A percentile compares a stretch with the other conserved stretches of the same genome.
phyloP scores from a whole-genome alignment of 1,140 invertebrate genomes.

The Ostrea denselamellosa region DNA sequence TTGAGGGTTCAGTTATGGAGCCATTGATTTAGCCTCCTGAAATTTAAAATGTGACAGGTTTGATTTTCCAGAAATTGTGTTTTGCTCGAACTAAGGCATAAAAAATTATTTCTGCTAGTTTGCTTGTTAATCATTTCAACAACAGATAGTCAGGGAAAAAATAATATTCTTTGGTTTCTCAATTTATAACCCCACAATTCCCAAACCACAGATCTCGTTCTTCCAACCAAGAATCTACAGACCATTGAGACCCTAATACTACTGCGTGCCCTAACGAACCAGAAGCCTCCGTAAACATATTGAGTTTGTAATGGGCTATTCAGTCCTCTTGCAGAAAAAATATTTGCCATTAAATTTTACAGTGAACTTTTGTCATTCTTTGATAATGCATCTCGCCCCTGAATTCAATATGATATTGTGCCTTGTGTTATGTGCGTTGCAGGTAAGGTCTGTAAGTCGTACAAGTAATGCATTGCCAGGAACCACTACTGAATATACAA shows the following conservation, averaged over 20 bases:
- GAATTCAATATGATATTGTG: slow-evolving; percentile 47
- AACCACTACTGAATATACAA: background rate
- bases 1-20: slow-evolving; percentile 36
- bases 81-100: slow-evolving; percentile 55
- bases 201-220: slow-evolving; percentile 23
- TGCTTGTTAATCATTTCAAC: slow-evolving; percentile 59
- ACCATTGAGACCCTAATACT: slow-evolving; percentile 46
- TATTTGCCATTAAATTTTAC: slow-evolving; percentile 34
- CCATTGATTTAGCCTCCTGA: slow-evolving; percentile 40
- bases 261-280: slow-evolving; percentile 41
- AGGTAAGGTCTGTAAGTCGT: slow-evolving; percentile 50
- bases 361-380: slow-evolving; percentile 42
- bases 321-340: slow-evolving; percentile 40
- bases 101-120: slow-evolving; percentile 47
- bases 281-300: slow-evolving; percentile 42
- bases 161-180: slow-evolving; percentile 53
- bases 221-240: slow-evolving; percentile 29
- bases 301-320: slow-evolving; percentile 17
- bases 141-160: slow-evolving; percentile 61
- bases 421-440: slow-evolving; percentile 41
- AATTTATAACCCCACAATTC: slow-evolving; percentile 53
- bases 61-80: slow-evolving; percentile 49
- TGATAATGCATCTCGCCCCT: slow-evolving; percentile 39
- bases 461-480: slow-evolving; percentile 39
- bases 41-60: slow-evolving; percentile 60